Evolutionary conservation across 2,888 invertebrate genomes (phyloP).

Genomic region (Tachina lurida): DNA sequence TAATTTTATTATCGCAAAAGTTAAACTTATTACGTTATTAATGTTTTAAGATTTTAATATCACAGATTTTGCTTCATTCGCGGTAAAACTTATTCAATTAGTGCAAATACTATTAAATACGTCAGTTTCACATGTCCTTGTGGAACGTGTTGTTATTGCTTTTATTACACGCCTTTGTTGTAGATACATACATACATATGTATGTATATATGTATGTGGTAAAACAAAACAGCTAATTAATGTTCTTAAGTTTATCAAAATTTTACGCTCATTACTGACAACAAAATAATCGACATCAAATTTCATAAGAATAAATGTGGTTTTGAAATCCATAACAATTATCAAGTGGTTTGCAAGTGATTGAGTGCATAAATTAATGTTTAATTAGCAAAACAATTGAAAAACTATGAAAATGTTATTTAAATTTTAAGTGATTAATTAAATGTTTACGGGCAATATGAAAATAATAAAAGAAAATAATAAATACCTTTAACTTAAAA

Average conservation of each 20-base stretch:
- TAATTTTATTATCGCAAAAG: too few species aligned
- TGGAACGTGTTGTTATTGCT: background rate
- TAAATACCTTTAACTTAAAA: constrained; percentile 8
- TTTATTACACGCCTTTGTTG: background rate
- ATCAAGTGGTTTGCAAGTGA: constrained; percentile 29
- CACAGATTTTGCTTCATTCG: background rate
- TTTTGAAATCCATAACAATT: constrained; percentile 60
- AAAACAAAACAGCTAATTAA: constrained; percentile 63
- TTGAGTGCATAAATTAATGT: background rate
- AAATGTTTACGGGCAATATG: background rate
- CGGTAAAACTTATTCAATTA: constrained; percentile 15
- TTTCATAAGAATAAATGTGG: constrained; percentile 42
- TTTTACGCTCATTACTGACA: constrained; percentile 63
- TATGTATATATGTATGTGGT: background rate
- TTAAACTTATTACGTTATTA: background rate
- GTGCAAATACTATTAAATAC: constrained; percentile 35
- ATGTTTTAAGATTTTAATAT: background rate
- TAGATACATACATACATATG: background rate
- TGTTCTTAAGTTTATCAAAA: constrained; percentile 61
- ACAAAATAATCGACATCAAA: constrained; percentile 31
- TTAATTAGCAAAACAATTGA: constrained; percentile 1
- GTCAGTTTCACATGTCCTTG: constrained; percentile 63
- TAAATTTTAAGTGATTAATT: constrained; percentile 7
- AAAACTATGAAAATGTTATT: constrained; percentile 17
- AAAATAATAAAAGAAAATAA: background rate